Evolutionary conservation across 1,140 invertebrate genomes (phyloP), one percentile per base, ranked within the genome.

Genomic region (Propsilocerus akamusi): DNA sequence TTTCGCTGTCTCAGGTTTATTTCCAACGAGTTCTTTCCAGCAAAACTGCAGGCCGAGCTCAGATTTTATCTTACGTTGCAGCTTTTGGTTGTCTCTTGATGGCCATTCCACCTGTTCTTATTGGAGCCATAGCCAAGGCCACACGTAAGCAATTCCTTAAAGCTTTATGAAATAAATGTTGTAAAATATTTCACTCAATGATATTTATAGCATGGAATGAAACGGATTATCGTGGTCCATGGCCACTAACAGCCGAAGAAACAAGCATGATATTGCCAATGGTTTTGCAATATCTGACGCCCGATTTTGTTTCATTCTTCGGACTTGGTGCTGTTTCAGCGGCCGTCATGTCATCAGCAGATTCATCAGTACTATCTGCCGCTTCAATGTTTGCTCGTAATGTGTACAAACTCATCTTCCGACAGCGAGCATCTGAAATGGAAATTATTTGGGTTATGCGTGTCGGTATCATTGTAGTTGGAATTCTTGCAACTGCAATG

Each of bases 361-460:
- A 98, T 66, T 97, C 94, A 30, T 96, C 92, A 53, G 88, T 98
- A 24, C 74, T 98, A 8, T 95, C 91, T 14, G 94, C 95, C 3
- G 88, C 88, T 53, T 95, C 92, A 14, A 97, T 98, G 94, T 98
- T 97, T 66, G 92, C 95, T 49, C 78, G 92, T 61, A 98, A 98
- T 66, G 86, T 98, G 52, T 97, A 97, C 75, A 94, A 91, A 70
- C 75, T 95, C 59, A 91, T 97, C 61, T 94, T 97, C 70, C 72
- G 92, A 54, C 90, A 93, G 68, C 80, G 83, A 67, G 91, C 91
- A 25, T 92, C 87, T 46, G 91, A 95, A 66, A 86, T 85, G 75
- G 94, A 98, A 73, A 94, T 98, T 56, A 88, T 98, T 57, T 94
- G 91, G 86, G 92, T 97, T 59, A 97, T 99, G 94, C 74, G 93